phyloP scores from a whole-genome alignment of 2,888 invertebrate species.

The Eupithecia centaureata region DNA sequence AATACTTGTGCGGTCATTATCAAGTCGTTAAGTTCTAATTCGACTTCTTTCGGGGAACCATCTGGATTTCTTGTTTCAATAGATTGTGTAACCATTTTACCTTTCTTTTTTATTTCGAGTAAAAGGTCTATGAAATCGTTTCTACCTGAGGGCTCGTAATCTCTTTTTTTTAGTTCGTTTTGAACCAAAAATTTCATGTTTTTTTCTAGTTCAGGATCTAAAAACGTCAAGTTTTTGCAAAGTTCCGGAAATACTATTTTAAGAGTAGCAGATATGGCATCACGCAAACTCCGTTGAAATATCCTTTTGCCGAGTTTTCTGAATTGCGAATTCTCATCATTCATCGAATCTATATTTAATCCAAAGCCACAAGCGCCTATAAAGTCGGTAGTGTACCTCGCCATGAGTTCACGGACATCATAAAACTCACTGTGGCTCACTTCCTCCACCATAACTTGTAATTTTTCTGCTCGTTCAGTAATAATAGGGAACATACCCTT shows the following conservation, averaged over 20 bases:
- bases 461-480: slow-evolving; percentile 67
- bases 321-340: slow-evolving; percentile 69
- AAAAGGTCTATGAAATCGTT: slow-evolving; percentile 76
- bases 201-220: slow-evolving; percentile 62
- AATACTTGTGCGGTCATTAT: slow-evolving; percentile 74
- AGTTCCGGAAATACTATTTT: slow-evolving; percentile 70
- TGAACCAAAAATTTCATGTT: slow-evolving; percentile 62
- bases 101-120: slow-evolving; percentile 68
- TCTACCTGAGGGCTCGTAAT: slow-evolving; percentile 66
- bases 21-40: slow-evolving; percentile 64
- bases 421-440: slow-evolving; percentile 59
- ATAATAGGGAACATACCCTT: slow-evolving; percentile 77
- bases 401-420: slow-evolving; percentile 73
- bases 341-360: slow-evolving; percentile 68
- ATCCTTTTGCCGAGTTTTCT: slow-evolving; percentile 70
- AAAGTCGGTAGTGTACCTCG: slow-evolving; percentile 75
- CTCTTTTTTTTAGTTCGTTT: slow-evolving; percentile 62
- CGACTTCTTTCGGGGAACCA: slow-evolving; percentile 63
- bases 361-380: slow-evolving; percentile 77
- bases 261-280: slow-evolving; percentile 56
- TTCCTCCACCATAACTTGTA: slow-evolving; percentile 64
- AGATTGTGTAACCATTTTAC: slow-evolving; percentile 69
- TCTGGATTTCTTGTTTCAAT: slow-evolving; percentile 63
- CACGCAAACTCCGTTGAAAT: slow-evolving; percentile 62
- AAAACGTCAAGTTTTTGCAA: slow-evolving; percentile 61